Percentiles rank a stretch among this genome's conserved stretches.
Conservation (phyloP, 2,113 vertebrate genomes). For the Osmerus mordax region DNA sequence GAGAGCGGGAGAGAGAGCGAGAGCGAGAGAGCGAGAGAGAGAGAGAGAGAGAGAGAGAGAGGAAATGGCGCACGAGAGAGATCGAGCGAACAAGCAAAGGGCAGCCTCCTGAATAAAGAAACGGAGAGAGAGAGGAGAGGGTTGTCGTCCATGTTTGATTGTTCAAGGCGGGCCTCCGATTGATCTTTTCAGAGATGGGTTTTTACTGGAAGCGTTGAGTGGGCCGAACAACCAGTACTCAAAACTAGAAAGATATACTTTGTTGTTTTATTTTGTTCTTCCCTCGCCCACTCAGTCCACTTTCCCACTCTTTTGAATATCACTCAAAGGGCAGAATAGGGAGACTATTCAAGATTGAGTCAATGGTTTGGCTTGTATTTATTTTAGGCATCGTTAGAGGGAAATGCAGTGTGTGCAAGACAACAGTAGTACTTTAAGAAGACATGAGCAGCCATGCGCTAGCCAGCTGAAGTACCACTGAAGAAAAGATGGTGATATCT, state of each 20-base stretch:
- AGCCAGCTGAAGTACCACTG: too few species aligned
- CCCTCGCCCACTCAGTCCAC: not conserved
- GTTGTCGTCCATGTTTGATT: conserved; percentile 30
- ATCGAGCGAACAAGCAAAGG: too few species aligned
- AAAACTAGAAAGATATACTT: too few species aligned
- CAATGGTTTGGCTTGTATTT: not conserved
- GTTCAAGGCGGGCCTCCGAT: conserved; percentile 28
- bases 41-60: not conserved
- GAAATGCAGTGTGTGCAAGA: too few species aligned
- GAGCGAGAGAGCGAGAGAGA: not conserved
- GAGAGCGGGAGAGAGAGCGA: too few species aligned
- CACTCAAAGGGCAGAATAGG: too few species aligned
- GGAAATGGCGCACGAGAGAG: too few species aligned
- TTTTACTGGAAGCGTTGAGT: not conserved
- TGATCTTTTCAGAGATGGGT: conserved; percentile 32
- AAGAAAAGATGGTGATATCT: not conserved
- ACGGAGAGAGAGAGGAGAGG: conserved; percentile 11
- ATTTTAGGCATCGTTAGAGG: too few species aligned
- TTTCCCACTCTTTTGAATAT: too few species aligned
- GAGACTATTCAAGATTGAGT: too few species aligned
- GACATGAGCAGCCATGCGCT: too few species aligned
- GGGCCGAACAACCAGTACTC: not conserved
- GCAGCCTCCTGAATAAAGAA: conserved; percentile 10
- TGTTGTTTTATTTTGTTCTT: not conserved
- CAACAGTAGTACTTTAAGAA: too few species aligned